phyloP scores from a whole-genome alignment of 2,888 invertebrate species.

The Branchipolynoe longqiensis region DNA sequence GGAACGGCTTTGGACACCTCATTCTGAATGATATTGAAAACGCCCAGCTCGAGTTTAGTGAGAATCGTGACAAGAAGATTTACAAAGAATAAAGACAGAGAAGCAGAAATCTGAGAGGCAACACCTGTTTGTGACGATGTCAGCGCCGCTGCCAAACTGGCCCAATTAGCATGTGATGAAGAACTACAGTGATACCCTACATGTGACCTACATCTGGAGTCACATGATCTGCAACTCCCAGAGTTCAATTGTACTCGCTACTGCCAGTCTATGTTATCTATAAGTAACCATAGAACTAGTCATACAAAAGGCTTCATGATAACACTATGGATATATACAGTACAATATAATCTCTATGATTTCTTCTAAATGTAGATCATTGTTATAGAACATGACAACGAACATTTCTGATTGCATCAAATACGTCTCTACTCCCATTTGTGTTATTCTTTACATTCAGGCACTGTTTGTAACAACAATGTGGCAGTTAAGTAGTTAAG shows the following conservation, averaged over 20 bases:
- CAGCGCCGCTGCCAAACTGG: too few species aligned
- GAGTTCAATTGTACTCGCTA: conserved; percentile 19
- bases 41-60: too few species aligned
- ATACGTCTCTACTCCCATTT: conserved; percentile 42
- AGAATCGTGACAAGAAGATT: not conserved
- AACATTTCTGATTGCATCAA: conserved; percentile 40
- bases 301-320: conserved; percentile 47
- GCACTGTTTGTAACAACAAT: conserved; percentile 56
- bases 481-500: conserved; percentile 5
- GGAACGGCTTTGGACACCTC: too few species aligned
- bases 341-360: conserved; percentile 54
- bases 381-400: conserved; percentile 31
- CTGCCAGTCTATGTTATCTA: conserved; percentile 9
- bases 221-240: conserved; percentile 41
- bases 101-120: not conserved
- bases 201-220: conserved; percentile 5
- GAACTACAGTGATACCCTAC: not conserved
- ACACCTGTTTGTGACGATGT: too few species aligned
- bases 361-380: conserved; percentile 11
- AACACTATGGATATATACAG: conserved; percentile 37
- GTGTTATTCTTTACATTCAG: conserved; percentile 23
- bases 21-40: too few species aligned
- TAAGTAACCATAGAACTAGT: conserved; percentile 17
- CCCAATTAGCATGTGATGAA: not conserved
- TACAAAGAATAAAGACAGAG: not conserved